A percentile compares a stretch with the other conserved stretches of the same genome.
These are phyloP conservation scores for Patella ulyssiponensis DNA, from an alignment of 2,888 invertebrate genomes.

Conservation along the genomic window DNA sequence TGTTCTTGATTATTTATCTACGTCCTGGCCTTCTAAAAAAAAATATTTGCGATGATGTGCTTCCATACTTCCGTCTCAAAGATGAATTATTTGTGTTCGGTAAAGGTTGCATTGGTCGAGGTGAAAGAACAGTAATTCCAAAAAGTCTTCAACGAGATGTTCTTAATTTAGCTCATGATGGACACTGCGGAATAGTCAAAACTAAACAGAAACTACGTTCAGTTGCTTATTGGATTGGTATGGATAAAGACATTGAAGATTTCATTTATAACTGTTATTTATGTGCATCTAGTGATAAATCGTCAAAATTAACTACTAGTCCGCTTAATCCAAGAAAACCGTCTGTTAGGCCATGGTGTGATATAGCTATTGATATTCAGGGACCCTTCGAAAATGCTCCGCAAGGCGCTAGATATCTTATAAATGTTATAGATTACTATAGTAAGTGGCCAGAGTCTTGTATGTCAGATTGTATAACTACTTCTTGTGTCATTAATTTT, in stretches of 20 bases:
- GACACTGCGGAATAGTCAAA: slow-evolving; percentile 20
- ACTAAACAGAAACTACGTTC: slow-evolving; percentile 23
- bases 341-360: not conserved
- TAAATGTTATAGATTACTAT: not conserved
- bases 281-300: not conserved
- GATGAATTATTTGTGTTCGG: slow-evolving; percentile 4
- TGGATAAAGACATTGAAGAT: not conserved
- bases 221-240: slow-evolving; percentile 25
- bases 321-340: not conserved
- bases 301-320: not conserved
- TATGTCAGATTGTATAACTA: not conserved
- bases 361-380: not conserved
- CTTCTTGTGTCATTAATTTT: not conserved
- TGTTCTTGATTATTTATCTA: not conserved
- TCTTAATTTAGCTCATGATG: not conserved
- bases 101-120: slow-evolving; percentile 15
- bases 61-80: slow-evolving; percentile 19
- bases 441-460: not conserved
- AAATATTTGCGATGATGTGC: slow-evolving; percentile 3
- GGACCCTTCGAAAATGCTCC: not conserved
- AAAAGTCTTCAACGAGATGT: not conserved
- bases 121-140: slow-evolving; percentile 18
- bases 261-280: not conserved
- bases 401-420: not conserved
- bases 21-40: slow-evolving; percentile 21